Base-by-base conservation (phyloP, 2,113 vertebrate genomes). In the Elephas maximus region DNA sequence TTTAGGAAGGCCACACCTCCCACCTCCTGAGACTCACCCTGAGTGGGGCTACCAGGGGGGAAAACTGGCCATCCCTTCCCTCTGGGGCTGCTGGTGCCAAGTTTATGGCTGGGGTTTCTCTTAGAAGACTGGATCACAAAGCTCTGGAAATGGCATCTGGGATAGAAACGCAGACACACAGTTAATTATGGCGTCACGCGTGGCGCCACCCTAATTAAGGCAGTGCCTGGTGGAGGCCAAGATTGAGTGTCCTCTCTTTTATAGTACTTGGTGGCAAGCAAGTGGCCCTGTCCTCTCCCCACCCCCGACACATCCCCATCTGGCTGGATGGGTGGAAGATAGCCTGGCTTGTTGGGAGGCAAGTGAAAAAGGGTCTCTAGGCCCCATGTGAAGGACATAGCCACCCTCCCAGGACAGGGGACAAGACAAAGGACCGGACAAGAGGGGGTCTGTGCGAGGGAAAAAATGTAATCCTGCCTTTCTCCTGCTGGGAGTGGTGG, bases 181-280 rank as follows among this genome's bases (percentile, higher is more conserved):
- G 98, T 98, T 99, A 99, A 98, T 99, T 98, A 98, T 95, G 97
- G 97, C 96, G 0, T 98, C 98, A 89, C 95, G 98, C 97, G 98
- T 24, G 98, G 98, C 98, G 98, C 98, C 98, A 98, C 97, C 97
- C 97, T 99, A 98, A 98, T 99, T 99, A 98, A 97, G 97, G 98
- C 98, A 91, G 97, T 95, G 97, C 97, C 97, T 82, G 93, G 96
- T 95, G 96, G 97, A 97, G 97, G 98, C 98, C 98, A 98, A 98
- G 98, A 98, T 98, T 98, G 97, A 93, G 98, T 98, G 97, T 97
- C 96, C 98, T 97, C 97, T 96, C 94, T 98, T 98, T 98, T 98
- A 98, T 79, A 97, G 98, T 62, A 93, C 79, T 96, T 88, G 96
- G 98, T 98, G 98, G 98, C 98, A 97, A 97, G 98, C 91, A 21